Evolutionary conservation across 1,140 invertebrate species (phyloP).

Genomic region (Pogonognathellus flavescens): DNA sequence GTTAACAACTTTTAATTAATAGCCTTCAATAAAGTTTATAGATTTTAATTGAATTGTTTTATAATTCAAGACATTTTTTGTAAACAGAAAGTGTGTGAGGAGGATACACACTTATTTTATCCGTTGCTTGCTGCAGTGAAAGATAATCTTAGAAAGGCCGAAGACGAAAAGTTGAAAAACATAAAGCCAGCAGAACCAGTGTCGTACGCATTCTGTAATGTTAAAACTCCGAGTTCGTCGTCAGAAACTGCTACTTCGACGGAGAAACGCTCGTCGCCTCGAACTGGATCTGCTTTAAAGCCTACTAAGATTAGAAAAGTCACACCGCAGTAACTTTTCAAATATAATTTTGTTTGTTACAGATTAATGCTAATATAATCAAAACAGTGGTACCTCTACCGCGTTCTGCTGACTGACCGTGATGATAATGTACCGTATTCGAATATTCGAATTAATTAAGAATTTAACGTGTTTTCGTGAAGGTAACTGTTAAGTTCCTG

Average conservation of each 20-base stretch:
- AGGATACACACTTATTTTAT: background rate
- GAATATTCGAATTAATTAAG: too few relatives aligned
- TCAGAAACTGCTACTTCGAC: background rate
- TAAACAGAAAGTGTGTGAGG: background rate
- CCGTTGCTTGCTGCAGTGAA: background rate
- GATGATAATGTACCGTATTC: too few relatives aligned
- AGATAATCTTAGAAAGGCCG: background rate
- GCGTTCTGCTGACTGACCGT: too few relatives aligned
- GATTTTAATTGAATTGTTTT: background rate
- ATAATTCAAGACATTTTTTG: background rate
- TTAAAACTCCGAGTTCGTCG: background rate
- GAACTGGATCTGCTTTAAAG: background rate
- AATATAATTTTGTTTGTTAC: background rate
- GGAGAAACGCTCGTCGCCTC: background rate
- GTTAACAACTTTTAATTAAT: too few relatives aligned
- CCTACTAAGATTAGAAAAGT: slow-evolving; percentile 25
- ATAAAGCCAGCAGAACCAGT: background rate
- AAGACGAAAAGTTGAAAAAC: background rate
- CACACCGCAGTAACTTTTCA: background rate
- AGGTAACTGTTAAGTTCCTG: too few relatives aligned
- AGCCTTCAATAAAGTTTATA: background rate
- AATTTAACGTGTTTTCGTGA: too few relatives aligned
- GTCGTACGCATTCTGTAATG: background rate
- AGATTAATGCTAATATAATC: background rate
- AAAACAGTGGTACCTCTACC: too few relatives aligned